Conservation (phyloP, 2,113 vertebrate genomes). For the Danio rerio region DNA sequence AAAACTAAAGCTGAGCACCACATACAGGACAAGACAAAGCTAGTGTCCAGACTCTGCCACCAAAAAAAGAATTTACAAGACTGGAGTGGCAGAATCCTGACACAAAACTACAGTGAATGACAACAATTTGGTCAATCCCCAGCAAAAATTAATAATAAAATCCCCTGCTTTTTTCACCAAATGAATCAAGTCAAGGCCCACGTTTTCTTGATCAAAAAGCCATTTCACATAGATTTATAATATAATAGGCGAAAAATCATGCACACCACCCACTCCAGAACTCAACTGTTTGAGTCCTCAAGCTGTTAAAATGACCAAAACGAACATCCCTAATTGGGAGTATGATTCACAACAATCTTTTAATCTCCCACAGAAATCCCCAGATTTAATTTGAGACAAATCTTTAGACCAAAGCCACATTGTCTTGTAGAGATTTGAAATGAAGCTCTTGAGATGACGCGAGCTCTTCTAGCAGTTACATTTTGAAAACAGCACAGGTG, state of each 20-base stretch:
- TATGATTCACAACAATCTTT: neutral
- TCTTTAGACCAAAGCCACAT: neutral
- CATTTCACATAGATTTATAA: neutral
- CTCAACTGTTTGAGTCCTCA: neutral
- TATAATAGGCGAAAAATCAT: too few relatives aligned
- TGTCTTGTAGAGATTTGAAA: constrained; percentile 15
- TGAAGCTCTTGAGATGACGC: constrained; percentile 1
- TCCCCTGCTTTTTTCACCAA: too few relatives aligned
- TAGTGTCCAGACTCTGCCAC: too few relatives aligned
- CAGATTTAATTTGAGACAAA: constrained; percentile 8
- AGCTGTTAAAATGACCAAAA: neutral
- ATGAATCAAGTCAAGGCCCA: neutral
- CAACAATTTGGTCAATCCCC: too few relatives aligned
- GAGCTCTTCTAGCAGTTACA: neutral
- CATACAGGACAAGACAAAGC: too few relatives aligned
- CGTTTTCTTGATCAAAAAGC: too few relatives aligned
- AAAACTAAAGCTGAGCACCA: too few relatives aligned
- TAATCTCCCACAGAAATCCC: constrained; percentile 27
- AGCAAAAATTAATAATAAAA: too few relatives aligned
- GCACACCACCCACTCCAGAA: too few relatives aligned
- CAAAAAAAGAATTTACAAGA: too few relatives aligned
- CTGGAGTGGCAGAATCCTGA: too few relatives aligned
- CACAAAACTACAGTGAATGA: too few relatives aligned
- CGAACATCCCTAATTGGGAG: neutral
- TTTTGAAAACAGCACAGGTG: constrained; percentile 6